Base-by-base conservation (phyloP, 2,888 invertebrate species). In the Ennomos quercinarius region DNA sequence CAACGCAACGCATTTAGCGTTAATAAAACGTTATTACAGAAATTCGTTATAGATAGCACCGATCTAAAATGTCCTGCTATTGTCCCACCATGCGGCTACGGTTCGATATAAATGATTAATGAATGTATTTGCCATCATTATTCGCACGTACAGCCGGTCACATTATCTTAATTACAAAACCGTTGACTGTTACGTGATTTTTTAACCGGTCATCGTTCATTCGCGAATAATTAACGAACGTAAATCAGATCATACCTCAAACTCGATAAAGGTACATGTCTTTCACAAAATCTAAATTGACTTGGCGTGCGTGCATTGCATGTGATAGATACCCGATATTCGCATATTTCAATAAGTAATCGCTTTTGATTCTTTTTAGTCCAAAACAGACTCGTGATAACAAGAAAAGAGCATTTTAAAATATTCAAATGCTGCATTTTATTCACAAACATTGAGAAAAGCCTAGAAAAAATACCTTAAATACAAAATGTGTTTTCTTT, bases 111-210 rank as follows among this genome's bases (percentile, higher is more conserved):
- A 66, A 73, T 67, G 62, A 58, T 70, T 67, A 67, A 68, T 69
- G 52, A 64, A 61, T 67, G 49, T 48, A 54, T 60, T 64, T 51
- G 58, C 47, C 50, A 63, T 66, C 68, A 70, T 73, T 69, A 70
- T 64, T 38, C 34, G 57, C 57, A 57, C 61, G 60, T 62, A 63
- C 54, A 70, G 67, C 67, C 64, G 53, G 63, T 54, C 50, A 47
- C 59, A 70, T 72, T 73, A 70, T 70, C 68, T 68, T 74, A 74
- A 73, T 73, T 74, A 66, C 63, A 45, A 66, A 67, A 67, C 66
- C 70, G 69, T 66, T 67, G 70, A 63, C 42, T 62, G 53, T 38
- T 45, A 43, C 46, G 57, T 56, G 54, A 64, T 61, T 51, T 57
- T 52, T 12, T 54, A 45, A 54, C 37, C 44, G 55, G 51, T 52